Conservation (phyloP, 2,888 invertebrate genomes). For the Leptinotarsa juncta region DNA sequence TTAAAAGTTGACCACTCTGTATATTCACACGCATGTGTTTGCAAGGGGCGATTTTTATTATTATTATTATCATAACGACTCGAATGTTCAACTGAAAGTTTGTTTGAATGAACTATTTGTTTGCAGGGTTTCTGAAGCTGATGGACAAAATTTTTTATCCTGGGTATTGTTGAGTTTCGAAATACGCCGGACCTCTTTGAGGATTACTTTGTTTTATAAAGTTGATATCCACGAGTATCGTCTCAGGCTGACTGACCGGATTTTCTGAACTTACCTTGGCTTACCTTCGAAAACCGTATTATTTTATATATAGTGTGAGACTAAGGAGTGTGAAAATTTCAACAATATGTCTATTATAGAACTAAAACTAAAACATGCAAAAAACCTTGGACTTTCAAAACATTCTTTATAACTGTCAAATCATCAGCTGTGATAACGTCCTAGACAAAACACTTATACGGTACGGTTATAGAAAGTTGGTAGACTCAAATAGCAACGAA, state of each 20-base stretch:
- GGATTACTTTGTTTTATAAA: slow-evolving; percentile 3
- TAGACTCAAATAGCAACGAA: no score
- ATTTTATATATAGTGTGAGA: slow-evolving; percentile 21
- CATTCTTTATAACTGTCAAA: slow-evolving; percentile 13
- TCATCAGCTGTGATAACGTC: not conserved
- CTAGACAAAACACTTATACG: no score
- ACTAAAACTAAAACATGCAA: slow-evolving; percentile 53
- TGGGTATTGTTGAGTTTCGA: not conserved
- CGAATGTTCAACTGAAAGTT: no score
- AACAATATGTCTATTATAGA: slow-evolving; percentile 28
- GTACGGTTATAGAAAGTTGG: no score
- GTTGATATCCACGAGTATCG: slow-evolving; percentile 21
- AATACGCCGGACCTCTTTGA: not conserved
- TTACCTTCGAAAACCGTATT: slow-evolving; percentile 46
- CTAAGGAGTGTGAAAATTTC: no score
- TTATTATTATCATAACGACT: no score
- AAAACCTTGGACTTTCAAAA: slow-evolving; percentile 53
- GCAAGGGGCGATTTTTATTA: not conserved
- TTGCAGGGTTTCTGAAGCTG: slow-evolving; percentile 2
- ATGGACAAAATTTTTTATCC: slow-evolving; percentile 16
- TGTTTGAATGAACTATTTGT: not conserved
- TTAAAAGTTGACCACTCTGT: no score
- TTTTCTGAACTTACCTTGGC: slow-evolving; percentile 51
- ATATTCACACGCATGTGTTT: not conserved
- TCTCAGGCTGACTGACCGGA: slow-evolving; percentile 45